phyloP scores from a whole-genome alignment of 2,888 invertebrate species.

The Cantharis rufa region DNA sequence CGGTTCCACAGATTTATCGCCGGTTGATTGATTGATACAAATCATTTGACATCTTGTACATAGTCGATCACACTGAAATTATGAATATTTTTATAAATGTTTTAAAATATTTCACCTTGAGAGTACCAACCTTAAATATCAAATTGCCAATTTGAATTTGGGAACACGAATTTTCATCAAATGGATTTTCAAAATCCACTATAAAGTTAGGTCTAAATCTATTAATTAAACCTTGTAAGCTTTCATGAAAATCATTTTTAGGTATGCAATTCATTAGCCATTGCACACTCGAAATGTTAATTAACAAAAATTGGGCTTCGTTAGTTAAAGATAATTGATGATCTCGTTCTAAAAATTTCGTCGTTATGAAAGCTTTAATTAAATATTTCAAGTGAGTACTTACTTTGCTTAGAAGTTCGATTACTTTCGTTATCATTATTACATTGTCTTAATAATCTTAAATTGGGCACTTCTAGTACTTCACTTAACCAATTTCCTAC shows the following conservation, averaged over 20 bases:
- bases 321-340: slow-evolving; percentile 70
- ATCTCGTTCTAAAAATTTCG: slow-evolving; percentile 37
- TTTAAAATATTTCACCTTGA: slow-evolving; percentile 10
- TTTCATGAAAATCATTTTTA: slow-evolving; percentile 59
- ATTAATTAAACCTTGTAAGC: slow-evolving; percentile 65
- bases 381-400: not conserved
- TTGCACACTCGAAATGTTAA: slow-evolving; percentile 77
- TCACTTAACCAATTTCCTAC: slow-evolving; percentile 81
- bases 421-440: slow-evolving; percentile 27
- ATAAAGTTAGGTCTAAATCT: slow-evolving; percentile 93
- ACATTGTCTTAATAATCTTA: slow-evolving; percentile 71
- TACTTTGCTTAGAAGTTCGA: slow-evolving; percentile 40
- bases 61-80: slow-evolving; percentile 70
- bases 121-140: slow-evolving; percentile 63
- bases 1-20: slow-evolving; percentile 78
- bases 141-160: slow-evolving; percentile 67
- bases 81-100: not conserved
- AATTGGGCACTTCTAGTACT: slow-evolving; percentile 69
- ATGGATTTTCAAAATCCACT: slow-evolving; percentile 70
- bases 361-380: not conserved
- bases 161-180: slow-evolving; percentile 78
- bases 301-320: slow-evolving; percentile 83
- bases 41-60: slow-evolving; percentile 96
- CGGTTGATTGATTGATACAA: slow-evolving; percentile 87
- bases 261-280: slow-evolving; percentile 68